Base-by-base conservation (phyloP, 2,113 vertebrate genomes). In the Bufo bufo region DNA sequence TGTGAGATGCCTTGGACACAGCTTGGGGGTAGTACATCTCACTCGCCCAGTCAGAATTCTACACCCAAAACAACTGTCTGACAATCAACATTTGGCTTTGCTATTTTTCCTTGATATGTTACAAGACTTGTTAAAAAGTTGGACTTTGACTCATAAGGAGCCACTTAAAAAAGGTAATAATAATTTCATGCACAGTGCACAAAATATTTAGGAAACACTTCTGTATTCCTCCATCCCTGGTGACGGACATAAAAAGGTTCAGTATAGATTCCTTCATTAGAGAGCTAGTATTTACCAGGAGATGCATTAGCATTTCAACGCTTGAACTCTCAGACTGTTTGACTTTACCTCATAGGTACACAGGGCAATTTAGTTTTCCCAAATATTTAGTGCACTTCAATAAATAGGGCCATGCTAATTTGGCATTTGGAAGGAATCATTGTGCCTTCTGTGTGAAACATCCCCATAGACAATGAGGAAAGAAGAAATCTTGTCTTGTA, bases 241-340 rank as follows among this genome's bases (percentile, higher is more conserved):
- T 12, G 59, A 49, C 23, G 56, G 69, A 43, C 65, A 61, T 82
- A 77, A 52, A 82, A 63, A 47, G 12, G 3, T 16, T 19, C 11
- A 74, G 74, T 82, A 63, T 17, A 61, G 71, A 83, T 61, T 65
- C 66, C 79, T 75, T 54, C 54, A 82, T 82, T 84, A 84, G 87
- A 77, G 17, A 50, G 45, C 61, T 19, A 2, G 43, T 13, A 87
- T 88, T 52, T 65, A 33, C 71, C 45, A 14, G 14, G 49, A 59
- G 71, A 65, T 11, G 4, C 58, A 83, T 88, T 88, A 88, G 86
- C 87, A 88, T 84, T 83, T 83, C 72, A 84, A 84, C 81, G 47
- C 59, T 63, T 88, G 71, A 77, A 77, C 80, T 84, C 77, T 88
- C 66, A 33, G 49, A 47, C 61, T 87, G 52, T 87, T 87, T 87